These are phyloP conservation scores for Nothoprocta pentlandii DNA, from an alignment of 2,113 vertebrate genomes.

Conservation along the genomic window DNA sequence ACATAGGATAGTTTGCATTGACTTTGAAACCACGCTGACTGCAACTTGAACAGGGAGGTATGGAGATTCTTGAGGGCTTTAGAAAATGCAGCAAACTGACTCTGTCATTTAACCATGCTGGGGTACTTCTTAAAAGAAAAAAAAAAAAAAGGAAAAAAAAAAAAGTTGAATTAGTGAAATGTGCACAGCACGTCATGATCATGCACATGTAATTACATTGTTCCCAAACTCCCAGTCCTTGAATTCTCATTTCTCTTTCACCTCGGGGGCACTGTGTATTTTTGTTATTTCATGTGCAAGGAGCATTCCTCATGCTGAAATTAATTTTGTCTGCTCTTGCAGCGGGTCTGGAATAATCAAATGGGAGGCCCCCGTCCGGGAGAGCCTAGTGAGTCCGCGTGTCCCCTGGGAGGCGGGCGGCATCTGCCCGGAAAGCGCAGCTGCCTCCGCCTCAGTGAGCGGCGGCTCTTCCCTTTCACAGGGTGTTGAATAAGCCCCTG, in stretches of 20 bases:
- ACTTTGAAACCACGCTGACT: neutral
- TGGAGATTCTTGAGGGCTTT: neutral
- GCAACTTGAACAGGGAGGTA: neutral
- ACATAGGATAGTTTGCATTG: neutral
- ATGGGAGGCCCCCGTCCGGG: neutral
- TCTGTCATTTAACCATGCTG: neutral
- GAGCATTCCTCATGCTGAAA: neutral
- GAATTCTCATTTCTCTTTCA: neutral
- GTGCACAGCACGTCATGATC: neutral
- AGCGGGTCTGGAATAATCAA: neutral
- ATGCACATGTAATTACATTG: accelerated
- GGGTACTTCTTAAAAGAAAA: neutral
- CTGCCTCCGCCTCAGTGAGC: neutral
- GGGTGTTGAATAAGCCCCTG: neutral
- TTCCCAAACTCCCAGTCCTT: neutral
- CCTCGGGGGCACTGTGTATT: neutral
- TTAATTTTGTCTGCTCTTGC: neutral
- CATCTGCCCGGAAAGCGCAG: neutral
- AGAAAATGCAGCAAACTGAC: neutral
- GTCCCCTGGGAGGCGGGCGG: neutral
- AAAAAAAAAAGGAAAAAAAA: neutral
- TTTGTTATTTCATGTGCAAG: neutral
- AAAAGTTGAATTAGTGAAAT: neutral
- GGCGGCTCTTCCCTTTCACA: neutral
- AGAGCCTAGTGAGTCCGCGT: neutral